A percentile compares a stretch with the other conserved stretches of the same genome.
phyloP scores from a whole-genome alignment of 2,113 vertebrate species.

The Tylochromis polylepis region DNA sequence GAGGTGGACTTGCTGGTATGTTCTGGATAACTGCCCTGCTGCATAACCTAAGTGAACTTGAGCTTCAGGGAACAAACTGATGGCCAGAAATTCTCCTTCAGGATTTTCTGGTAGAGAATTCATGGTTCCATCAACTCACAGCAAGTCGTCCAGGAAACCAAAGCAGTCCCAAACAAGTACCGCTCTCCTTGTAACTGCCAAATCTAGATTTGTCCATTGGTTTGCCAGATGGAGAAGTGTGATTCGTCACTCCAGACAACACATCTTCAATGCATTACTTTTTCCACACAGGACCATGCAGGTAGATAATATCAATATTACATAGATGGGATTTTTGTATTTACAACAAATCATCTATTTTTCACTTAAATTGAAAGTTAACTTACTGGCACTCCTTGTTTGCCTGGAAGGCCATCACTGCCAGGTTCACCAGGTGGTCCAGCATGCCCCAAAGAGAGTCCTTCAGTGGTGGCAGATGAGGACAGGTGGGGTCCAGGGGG shows the following conservation, averaged over 20 bases:
- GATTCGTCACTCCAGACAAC: not conserved
- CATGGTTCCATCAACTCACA: not conserved
- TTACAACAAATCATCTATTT: not conserved
- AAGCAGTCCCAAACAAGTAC: not conserved
- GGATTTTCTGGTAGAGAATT: not conserved
- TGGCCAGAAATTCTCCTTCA: not conserved
- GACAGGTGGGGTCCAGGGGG: conserved; percentile 39
- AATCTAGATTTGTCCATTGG: not conserved
- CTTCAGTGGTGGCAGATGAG: conserved; percentile 17
- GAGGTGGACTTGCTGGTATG: not conserved
- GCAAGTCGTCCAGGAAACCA: not conserved
- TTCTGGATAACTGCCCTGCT: not conserved
- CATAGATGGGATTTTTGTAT: not conserved
- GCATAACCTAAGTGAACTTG: not conserved
- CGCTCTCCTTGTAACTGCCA: not conserved
- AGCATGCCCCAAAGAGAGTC: not conserved
- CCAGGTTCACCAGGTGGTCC: conserved; percentile 72
- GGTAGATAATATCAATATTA: too few relatives aligned
- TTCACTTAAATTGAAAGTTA: not conserved
- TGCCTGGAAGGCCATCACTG: conserved; percentile 72
- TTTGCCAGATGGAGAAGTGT: not conserved
- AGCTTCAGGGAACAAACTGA: not conserved
- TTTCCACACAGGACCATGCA: not conserved
- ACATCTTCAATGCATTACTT: not conserved
- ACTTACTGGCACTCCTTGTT: conserved; percentile 78